Evolutionary conservation across 92 coral and sea anemone species (phyloP).

Genomic region (Phymanthus crucifer): DNA sequence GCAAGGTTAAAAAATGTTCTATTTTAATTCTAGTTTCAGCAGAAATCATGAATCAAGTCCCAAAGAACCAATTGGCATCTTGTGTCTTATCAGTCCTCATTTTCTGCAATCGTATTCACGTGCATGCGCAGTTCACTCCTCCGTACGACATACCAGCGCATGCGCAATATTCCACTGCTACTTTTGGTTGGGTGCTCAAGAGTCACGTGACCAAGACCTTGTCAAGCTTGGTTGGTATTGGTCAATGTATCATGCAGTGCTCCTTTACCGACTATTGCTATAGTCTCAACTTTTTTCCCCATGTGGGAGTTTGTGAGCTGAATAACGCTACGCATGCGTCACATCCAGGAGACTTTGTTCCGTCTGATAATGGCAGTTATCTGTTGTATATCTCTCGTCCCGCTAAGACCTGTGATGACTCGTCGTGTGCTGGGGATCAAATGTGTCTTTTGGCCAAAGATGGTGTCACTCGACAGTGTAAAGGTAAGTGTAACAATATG

Average conservation of each 20-base stretch:
- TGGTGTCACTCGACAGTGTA: neutral
- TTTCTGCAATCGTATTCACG: no score
- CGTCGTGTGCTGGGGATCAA: neutral
- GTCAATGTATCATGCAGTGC: slow-evolving; percentile 5
- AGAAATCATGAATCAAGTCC: no score
- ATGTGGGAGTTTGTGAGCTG: neutral
- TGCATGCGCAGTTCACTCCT: neutral
- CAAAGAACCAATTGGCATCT: no score
- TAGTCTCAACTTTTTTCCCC: neutral
- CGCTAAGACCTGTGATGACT: neutral
- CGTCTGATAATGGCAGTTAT: neutral
- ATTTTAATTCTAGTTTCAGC: no score
- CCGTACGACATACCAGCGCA: neutral
- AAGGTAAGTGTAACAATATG: neutral
- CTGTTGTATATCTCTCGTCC: neutral
- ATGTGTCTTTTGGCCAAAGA: neutral
- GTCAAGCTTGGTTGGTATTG: neutral
- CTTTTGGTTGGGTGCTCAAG: slow-evolving; percentile 2
- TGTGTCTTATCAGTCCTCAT: no score
- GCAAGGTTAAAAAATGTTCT: no score
- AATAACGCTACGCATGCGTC: neutral
- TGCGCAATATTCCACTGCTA: neutral
- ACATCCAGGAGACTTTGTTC: slow-evolving; percentile 4
- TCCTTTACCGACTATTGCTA: neutral
- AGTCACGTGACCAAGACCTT: neutral